Evolutionary conservation across 2,888 invertebrate genomes (phyloP).

Genomic region (Boloria euphrosyne): DNA sequence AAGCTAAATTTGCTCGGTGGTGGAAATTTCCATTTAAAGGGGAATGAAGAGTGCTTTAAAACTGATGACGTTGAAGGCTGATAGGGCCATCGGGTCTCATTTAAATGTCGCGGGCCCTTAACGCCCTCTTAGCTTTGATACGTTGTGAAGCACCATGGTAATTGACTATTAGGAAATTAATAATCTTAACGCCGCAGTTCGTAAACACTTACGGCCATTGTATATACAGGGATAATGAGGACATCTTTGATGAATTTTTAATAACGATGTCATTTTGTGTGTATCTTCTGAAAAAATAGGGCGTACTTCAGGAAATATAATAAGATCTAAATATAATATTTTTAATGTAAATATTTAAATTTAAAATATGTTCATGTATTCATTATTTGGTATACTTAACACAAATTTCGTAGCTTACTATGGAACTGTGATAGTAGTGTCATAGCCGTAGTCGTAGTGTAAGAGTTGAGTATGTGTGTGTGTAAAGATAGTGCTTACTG

Average conservation of each 20-base stretch:
- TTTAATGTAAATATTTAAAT: background rate
- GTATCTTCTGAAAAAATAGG: background rate
- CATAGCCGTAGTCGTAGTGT: too few relatives aligned
- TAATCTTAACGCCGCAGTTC: conserved; percentile 30
- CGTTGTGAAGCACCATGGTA: conserved; percentile 37
- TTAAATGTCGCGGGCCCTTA: conserved; percentile 67
- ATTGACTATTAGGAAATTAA: conserved; percentile 38
- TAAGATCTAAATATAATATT: background rate
- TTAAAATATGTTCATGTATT: too few relatives aligned
- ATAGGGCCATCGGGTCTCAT: conserved; percentile 71
- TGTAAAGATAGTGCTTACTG: too few relatives aligned
- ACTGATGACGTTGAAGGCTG: conserved; percentile 75
- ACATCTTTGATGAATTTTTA: conserved; percentile 23
- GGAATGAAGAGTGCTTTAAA: conserved; percentile 66
- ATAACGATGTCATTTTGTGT: conserved; percentile 1
- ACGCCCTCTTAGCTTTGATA: conserved; percentile 49
- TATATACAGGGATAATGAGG: conserved; percentile 26
- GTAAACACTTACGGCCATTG: conserved; percentile 29
- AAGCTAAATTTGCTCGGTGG: conserved; percentile 33
- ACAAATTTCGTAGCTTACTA: too few relatives aligned
- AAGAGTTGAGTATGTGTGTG: too few relatives aligned
- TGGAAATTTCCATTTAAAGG: conserved; percentile 62
- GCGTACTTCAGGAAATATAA: too few relatives aligned
- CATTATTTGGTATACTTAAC: too few relatives aligned
- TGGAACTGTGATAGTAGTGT: too few relatives aligned